These are phyloP conservation scores for Andrena dorsata DNA, from an alignment of 2,888 invertebrate genomes.

Conservation along the genomic window DNA sequence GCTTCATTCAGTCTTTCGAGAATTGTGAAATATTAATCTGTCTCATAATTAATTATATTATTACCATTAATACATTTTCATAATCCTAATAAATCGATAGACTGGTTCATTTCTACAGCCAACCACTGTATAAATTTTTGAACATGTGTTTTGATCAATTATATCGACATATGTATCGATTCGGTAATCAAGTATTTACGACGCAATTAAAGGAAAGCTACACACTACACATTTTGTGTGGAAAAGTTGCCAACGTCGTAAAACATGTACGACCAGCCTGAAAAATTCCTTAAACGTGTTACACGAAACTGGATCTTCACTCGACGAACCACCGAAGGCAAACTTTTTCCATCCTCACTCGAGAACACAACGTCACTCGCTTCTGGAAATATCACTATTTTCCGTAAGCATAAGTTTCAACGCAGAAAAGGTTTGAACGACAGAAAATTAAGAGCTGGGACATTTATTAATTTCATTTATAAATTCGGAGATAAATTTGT, in stretches of 20 bases:
- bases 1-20: too few relatives aligned
- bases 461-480: neutral
- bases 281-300: constrained; percentile 53
- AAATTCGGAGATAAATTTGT: too few relatives aligned
- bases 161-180: constrained; percentile 7
- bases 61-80: too few relatives aligned
- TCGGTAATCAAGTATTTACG: constrained; percentile 30
- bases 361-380: constrained; percentile 55
- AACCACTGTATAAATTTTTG: too few relatives aligned
- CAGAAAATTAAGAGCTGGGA: neutral
- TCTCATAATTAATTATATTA: too few relatives aligned
- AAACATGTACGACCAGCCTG: constrained; percentile 18
- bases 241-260: constrained; percentile 22
- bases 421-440: neutral
- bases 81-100: too few relatives aligned
- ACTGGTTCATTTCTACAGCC: too few relatives aligned
- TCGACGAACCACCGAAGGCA: constrained; percentile 35
- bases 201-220: constrained; percentile 11
- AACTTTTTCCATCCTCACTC: constrained; percentile 56
- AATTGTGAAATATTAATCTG: neutral
- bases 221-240: neutral
- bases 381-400: constrained; percentile 49
- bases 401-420: constrained; percentile 44
- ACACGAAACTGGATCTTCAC: constrained; percentile 58
- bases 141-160: too few relatives aligned